phyloP scores from a whole-genome alignment of 1,140 invertebrate genomes.

The Drosophila subpulchrella region DNA sequence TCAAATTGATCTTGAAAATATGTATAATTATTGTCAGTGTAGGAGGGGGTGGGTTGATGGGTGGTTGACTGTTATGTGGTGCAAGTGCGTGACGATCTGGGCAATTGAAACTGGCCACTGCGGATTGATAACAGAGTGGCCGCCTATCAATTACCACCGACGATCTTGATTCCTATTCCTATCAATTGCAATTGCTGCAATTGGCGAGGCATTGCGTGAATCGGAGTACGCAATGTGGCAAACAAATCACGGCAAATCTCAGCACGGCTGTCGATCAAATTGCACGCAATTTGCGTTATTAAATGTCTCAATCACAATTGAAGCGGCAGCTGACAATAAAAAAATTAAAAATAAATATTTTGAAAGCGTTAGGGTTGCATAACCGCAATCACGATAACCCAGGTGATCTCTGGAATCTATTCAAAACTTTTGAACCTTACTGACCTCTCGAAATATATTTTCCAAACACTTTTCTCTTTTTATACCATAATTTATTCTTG shows the following conservation, averaged over 20 bases:
- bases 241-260: constrained; percentile 68
- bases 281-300: constrained; percentile 51
- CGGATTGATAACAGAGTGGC: constrained; percentile 40
- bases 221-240: constrained; percentile 60
- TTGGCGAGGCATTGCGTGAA: constrained; percentile 50
- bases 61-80: background rate
- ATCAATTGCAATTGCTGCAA: constrained; percentile 46
- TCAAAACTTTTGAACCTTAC: background rate
- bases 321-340: constrained; percentile 20
- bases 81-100: constrained; percentile 23
- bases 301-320: constrained; percentile 58
- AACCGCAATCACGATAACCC: constrained; percentile 39
- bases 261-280: constrained; percentile 61
- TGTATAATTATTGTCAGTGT: background rate
- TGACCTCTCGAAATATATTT: constrained; percentile 40
- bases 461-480: constrained; percentile 9
- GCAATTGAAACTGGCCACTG: constrained; percentile 23
- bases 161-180: constrained; percentile 3
- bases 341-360: constrained; percentile 11
- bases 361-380: constrained; percentile 20
- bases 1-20: background rate
- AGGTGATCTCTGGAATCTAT: constrained; percentile 13
- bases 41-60: background rate
- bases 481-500: background rate
- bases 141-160: constrained; percentile 49